These are phyloP conservation scores for Hucho hucho DNA, from an alignment of 2,113 vertebrate species.

Conservation along the genomic window DNA sequence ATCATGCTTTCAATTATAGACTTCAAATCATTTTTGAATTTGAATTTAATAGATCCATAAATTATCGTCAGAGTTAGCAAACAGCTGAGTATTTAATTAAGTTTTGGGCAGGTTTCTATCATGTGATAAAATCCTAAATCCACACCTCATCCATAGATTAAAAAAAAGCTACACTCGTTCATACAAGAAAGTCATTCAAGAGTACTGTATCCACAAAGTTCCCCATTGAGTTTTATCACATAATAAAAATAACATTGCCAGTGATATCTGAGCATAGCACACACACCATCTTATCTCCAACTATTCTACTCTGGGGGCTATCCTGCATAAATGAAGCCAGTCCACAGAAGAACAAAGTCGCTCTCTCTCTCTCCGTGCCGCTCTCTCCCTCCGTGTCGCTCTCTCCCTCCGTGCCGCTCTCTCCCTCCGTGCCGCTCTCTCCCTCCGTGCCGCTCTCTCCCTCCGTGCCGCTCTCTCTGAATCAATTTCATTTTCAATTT, in stretches of 20 bases:
- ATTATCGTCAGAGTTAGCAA: too few relatives aligned
- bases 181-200: background rate
- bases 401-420: too few relatives aligned
- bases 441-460: too few relatives aligned
- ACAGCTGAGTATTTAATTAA: too few relatives aligned
- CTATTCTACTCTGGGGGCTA: conserved; percentile 5
- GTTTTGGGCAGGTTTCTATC: background rate
- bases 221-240: background rate
- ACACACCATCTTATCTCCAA: conserved; percentile 10
- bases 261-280: conserved; percentile 17
- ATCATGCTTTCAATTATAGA: background rate
- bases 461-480: too few relatives aligned
- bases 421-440: too few relatives aligned
- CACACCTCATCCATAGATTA: background rate
- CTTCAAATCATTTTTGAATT: too few relatives aligned
- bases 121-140: background rate
- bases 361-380: background rate
- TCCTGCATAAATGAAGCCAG: conserved; percentile 14
- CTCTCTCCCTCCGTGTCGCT: too few relatives aligned
- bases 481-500: too few relatives aligned
- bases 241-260: conserved; percentile 1
- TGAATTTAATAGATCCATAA: too few relatives aligned
- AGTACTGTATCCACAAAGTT: background rate
- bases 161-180: background rate
- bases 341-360: conserved; percentile 17